phyloP scores from a whole-genome alignment of 2,888 invertebrate genomes.

The Drosophila anceps region DNA sequence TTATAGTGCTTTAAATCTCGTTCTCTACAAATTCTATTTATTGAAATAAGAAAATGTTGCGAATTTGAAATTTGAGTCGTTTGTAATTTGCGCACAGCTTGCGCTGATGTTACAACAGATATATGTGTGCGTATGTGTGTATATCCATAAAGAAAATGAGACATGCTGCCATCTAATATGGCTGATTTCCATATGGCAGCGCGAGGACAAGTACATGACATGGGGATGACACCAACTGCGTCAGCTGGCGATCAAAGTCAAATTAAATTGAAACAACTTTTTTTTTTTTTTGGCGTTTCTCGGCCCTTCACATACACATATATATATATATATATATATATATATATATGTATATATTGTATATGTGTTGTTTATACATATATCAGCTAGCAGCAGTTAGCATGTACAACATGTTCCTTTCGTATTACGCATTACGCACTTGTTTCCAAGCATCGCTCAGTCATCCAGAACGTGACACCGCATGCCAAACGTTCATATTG shows the following conservation, averaged over 20 bases:
- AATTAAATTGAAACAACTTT: conserved; percentile 77
- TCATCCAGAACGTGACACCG: conserved; percentile 57
- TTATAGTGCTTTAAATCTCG: conserved; percentile 33
- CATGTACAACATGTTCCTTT: conserved; percentile 40
- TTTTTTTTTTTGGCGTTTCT: conserved; percentile 55
- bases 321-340: not conserved
- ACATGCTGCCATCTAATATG: conserved; percentile 55
- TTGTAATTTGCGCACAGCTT: conserved; percentile 63
- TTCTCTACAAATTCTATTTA: conserved; percentile 62
- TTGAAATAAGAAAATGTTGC: conserved; percentile 63
- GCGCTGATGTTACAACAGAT: conserved; percentile 53
- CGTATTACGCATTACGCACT: conserved; percentile 51
- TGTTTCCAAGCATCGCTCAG: conserved; percentile 46
- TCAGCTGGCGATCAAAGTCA: conserved; percentile 80
- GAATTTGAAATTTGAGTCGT: conserved; percentile 27
- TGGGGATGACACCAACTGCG: conserved; percentile 68
- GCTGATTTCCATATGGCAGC: conserved; percentile 45
- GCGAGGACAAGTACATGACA: conserved; percentile 52
- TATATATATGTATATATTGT: not conserved
- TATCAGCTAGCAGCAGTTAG: conserved; percentile 20
- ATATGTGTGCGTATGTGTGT: not conserved
- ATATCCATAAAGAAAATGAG: conserved; percentile 68
- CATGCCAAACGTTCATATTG: conserved; percentile 40
- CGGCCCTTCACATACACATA: conserved; percentile 13
- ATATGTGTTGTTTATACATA: conserved; percentile 6